Conservation (phyloP, 2,888 invertebrate genomes). For the Pandemis corylana region DNA sequence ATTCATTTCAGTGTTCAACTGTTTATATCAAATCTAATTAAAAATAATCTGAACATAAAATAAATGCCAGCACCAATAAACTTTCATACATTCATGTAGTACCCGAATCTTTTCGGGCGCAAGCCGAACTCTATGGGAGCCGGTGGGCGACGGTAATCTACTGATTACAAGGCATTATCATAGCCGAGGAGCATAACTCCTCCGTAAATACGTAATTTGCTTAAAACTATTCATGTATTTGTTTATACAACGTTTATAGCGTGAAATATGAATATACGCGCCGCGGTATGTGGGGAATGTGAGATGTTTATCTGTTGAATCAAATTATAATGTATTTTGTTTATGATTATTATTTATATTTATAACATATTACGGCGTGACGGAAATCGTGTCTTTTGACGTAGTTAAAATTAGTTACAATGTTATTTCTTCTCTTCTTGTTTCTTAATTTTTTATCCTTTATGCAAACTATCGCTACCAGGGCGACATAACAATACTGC, state of each 20-base stretch:
- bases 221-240: slow-evolving; percentile 68
- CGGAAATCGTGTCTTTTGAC: slow-evolving; percentile 9
- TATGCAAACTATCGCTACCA: too few relatives aligned
- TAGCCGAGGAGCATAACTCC: slow-evolving; percentile 67
- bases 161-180: slow-evolving; percentile 73
- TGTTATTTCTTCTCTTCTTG: background rate
- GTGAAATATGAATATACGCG: slow-evolving; percentile 63
- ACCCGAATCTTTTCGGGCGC: slow-evolving; percentile 17
- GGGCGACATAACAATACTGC: too few relatives aligned
- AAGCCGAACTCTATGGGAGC: slow-evolving; percentile 44
- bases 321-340: slow-evolving; percentile 30
- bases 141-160: slow-evolving; percentile 75
- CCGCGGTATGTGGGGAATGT: slow-evolving; percentile 46
- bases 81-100: slow-evolving; percentile 3
- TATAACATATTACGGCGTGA: background rate
- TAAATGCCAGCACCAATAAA: background rate
- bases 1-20: too few relatives aligned
- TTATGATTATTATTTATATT: slow-evolving; percentile 15
- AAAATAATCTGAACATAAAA: background rate
- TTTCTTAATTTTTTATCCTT: background rate
- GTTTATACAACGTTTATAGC: slow-evolving; percentile 71
- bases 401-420: background rate
- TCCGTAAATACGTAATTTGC: slow-evolving; percentile 75
- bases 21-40: too few relatives aligned
- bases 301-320: slow-evolving; percentile 31